A percentile compares a stretch with the other conserved stretches of the same genome.
phyloP scores from a whole-genome alignment of 2,113 vertebrate genomes.

The Ploceus nigricollis region DNA sequence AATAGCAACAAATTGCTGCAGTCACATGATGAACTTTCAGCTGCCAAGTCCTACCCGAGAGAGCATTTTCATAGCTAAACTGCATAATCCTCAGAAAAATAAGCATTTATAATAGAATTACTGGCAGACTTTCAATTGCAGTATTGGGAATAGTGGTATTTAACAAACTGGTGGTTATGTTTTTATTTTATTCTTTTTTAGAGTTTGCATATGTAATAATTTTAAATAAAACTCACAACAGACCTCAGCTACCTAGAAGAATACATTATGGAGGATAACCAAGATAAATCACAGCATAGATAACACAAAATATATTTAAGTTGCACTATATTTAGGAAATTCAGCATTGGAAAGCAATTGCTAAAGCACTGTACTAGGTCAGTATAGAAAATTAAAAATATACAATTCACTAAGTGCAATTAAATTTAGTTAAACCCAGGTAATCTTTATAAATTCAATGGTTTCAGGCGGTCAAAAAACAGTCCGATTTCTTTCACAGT shows the following conservation, averaged over 20 bases:
- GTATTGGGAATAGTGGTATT: not conserved
- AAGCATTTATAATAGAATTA: constrained; percentile 32
- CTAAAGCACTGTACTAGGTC: not conserved
- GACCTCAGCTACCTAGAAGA: not conserved
- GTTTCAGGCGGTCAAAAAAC: not conserved
- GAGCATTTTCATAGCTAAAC: not conserved
- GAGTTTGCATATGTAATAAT: not conserved
- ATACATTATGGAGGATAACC: not conserved
- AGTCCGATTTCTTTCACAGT: not conserved
- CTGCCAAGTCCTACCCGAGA: not conserved
- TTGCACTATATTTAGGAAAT: not conserved
- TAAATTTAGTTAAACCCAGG: not conserved
- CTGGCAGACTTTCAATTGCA: constrained; percentile 16
- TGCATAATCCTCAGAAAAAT: constrained; percentile 4
- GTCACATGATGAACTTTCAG: not conserved
- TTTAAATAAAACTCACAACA: not conserved
- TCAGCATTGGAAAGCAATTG: not conserved
- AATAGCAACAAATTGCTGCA: not conserved
- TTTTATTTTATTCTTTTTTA: not conserved
- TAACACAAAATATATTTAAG: not conserved
- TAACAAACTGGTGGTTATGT: not conserved
- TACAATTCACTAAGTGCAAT: not conserved
- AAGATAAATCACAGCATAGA: not conserved
- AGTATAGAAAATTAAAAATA: not conserved
- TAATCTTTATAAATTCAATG: not conserved